Base-by-base conservation (phyloP, 1,140 invertebrate genomes). In the Drusus annulatus region DNA sequence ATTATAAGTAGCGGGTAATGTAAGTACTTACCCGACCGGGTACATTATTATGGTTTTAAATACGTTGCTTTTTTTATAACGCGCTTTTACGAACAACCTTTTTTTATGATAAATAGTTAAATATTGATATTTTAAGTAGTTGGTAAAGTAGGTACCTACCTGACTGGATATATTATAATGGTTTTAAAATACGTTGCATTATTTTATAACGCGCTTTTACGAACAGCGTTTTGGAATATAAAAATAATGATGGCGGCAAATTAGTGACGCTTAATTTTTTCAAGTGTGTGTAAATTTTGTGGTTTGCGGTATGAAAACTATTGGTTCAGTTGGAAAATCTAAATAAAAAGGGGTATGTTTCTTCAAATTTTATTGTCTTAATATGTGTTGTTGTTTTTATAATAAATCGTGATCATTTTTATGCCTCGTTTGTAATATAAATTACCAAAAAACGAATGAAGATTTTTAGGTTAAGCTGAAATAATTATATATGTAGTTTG, bases 221-320 rank as follows among this genome's bases (percentile, higher is more conserved):
- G 13, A 8, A 21, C 13, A 54, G 21, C 16, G 68, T 50, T 52
- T 21, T 52, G 45, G 68, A 71, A 71, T 50, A 45, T 45, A 10
- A 10, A 45, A 7, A 45, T n/a, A 8, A 13, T 8, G 1, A 10
- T 7, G 36, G 36, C 36, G 36, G 36, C 8, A 45, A 45, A 45
- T 45, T 16, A 65, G 28, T 65, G 62, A 60, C 56, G 56, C 23
- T 21, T 60, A 7, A 60, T 21, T 60, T 10, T 23, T 60, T 60
- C 8, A 21, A 7, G 17, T 19, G 17, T 60, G 10, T n/a, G n/a
- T n/a, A n/a, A 58, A 0, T 10, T 19, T 23, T 23, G 56, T 60
- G 5, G n/a, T 23, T 60, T 60, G 13, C 7, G 1, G 10, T 23
- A 6, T 23, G 56, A 21, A 21, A 1, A 60, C 13, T 56, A 21